phyloP scores from a whole-genome alignment of 2,888 invertebrate genomes.

The Chrysopilus asiliformis region DNA sequence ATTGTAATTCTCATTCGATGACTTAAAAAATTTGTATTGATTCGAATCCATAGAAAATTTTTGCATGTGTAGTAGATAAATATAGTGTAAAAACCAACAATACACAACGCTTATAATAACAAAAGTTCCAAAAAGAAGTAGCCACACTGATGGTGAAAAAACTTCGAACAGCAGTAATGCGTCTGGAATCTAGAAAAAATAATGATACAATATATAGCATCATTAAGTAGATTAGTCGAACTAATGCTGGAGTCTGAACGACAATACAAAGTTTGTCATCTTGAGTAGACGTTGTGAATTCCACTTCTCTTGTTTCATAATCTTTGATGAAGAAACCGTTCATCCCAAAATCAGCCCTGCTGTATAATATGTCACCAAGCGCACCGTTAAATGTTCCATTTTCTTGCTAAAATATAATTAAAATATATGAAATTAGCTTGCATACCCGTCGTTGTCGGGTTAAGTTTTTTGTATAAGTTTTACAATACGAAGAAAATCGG shows the following conservation, averaged over 20 bases:
- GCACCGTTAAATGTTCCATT: conserved; percentile 14
- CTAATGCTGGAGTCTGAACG: conserved; percentile 13
- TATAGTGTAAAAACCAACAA: conserved; percentile 7
- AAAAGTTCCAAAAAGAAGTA: conserved; percentile 10
- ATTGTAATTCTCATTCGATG: conserved; percentile 9
- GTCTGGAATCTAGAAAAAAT: conserved; percentile 11
- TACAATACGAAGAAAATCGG: no score
- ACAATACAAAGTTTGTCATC: conserved; percentile 16
- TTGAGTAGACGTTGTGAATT: conserved; percentile 13
- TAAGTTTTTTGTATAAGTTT: no score
- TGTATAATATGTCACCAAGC: conserved; percentile 15
- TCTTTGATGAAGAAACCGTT: conserved; percentile 16
- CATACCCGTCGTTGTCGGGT: no score
- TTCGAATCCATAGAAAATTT: not conserved
- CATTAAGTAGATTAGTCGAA: conserved; percentile 2
- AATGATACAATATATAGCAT: not conserved
- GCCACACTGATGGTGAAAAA: conserved; percentile 9
- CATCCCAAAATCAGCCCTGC: conserved; percentile 12
- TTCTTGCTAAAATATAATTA: conserved; percentile 1
- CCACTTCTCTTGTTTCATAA: conserved; percentile 14
- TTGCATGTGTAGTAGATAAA: conserved; percentile 5
- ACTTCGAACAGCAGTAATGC: conserved; percentile 10
- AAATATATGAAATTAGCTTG: no score
- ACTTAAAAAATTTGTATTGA: conserved; percentile 6
- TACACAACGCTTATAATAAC: conserved; percentile 9